Evolutionary conservation across 2,888 invertebrate species (phyloP).

Genomic region (Agonopterix subpropinquella): DNA sequence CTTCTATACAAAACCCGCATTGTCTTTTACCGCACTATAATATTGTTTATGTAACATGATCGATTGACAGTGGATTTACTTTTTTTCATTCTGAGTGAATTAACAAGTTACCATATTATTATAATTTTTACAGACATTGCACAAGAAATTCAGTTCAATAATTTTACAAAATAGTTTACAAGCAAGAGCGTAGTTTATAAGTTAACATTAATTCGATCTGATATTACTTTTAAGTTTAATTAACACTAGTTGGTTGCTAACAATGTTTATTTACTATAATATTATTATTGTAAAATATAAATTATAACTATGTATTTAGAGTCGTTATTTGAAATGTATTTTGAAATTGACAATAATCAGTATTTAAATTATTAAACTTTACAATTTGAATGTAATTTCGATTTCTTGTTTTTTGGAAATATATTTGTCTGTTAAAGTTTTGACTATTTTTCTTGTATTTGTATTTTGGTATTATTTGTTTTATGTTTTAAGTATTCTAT

Average conservation of each 20-base stretch:
- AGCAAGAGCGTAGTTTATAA: slow-evolving; percentile 20
- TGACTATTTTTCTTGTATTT: slow-evolving; percentile 55
- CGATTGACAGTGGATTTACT: no score
- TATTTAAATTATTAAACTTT: slow-evolving; percentile 62
- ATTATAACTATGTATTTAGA: slow-evolving; percentile 23
- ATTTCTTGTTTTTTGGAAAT: slow-evolving; percentile 59
- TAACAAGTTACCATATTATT: slow-evolving; percentile 41
- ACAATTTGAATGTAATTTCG: slow-evolving; percentile 25
- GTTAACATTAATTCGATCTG: slow-evolving; percentile 24
- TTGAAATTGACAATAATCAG: slow-evolving; percentile 71
- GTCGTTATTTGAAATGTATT: slow-evolving; percentile 47
- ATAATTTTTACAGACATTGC: slow-evolving; percentile 31
- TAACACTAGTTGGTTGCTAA: slow-evolving; percentile 22
- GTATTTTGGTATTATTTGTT: slow-evolving; percentile 61
- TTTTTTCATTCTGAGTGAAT: slow-evolving; percentile 8
- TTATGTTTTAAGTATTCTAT: slow-evolving; percentile 36
- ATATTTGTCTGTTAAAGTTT: slow-evolving; percentile 66
- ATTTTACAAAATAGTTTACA: slow-evolving; percentile 22
- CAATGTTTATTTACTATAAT: slow-evolving; percentile 18
- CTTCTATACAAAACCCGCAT: no score
- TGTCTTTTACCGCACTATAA: no score
- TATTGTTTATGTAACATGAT: no score
- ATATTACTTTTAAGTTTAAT: slow-evolving; percentile 27
- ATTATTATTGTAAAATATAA: slow-evolving; percentile 20
- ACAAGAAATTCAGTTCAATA: slow-evolving; percentile 50